Base-by-base conservation (phyloP, 2,888 invertebrate species). In the Caenorhabditis japonica region DNA sequence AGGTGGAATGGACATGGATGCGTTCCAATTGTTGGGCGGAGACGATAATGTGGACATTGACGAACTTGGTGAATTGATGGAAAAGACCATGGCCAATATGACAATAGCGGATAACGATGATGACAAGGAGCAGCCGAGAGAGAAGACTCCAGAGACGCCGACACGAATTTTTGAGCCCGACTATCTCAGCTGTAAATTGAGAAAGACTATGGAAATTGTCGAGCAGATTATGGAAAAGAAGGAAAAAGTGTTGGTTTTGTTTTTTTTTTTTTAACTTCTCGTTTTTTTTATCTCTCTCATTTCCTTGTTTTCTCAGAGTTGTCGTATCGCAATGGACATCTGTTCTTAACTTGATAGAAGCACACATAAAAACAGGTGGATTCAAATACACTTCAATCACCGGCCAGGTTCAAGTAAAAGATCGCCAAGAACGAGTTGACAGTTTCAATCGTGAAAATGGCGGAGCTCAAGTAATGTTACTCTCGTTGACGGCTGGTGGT, bases 291-390 rank as follows among this genome's bases (percentile, higher is more conserved):
- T 3, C 10, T 17, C 4, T 33, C 4, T 8, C 23, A 43, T n/a
- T n/a, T n/a, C n/a, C n/a, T n/a, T n/a, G n/a, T n/a, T n/a, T n/a
- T n/a, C n/a, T n/a, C 74, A 83, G 90, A 81, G 90, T 90, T 17
- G 91, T 97, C 4, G 94, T 97, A 0, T 96, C 95, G 0, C 97
- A 97, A 87, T 97, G 96, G 96, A 93, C 94, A 0, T 91, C 92
- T 0, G 92, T 94, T 84, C 90, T 97, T 7, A 89, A 92, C 0
- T 90, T 97, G 39, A 89, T 97, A 8, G 91, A 91, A 34, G 84
- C 87, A 0, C 92, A 93, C 87, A 89, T 97, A 49, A 51, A 58
- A 39, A 8, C 30, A 1, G 25, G 38, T 0, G 46, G 53, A 15
- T 21, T 81, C 34, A 17, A 43, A 5, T 91, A 91, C 81, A 91